These are phyloP conservation scores for Drosophila imparisetae DNA, from an alignment of 2,888 invertebrate genomes.

Conservation along the genomic window DNA sequence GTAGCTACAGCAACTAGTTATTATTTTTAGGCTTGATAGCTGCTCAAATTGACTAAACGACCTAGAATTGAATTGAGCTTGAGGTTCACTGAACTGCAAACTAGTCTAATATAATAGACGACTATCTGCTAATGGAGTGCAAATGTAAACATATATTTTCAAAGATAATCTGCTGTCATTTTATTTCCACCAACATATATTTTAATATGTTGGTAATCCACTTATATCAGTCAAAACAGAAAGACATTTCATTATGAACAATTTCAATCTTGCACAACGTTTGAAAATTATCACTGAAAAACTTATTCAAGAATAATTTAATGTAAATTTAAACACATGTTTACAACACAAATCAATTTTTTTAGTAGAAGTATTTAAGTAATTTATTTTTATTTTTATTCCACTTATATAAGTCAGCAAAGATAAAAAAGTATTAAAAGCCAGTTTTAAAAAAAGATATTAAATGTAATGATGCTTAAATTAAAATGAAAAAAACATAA, in stretches of 20 bases:
- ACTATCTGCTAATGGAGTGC: background rate
- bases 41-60: constrained; percentile 19
- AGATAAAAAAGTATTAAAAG: background rate
- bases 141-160: background rate
- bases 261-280: background rate
- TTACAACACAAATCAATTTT: too few relatives aligned
- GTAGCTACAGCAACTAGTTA: constrained; percentile 34
- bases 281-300: background rate
- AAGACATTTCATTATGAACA: background rate
- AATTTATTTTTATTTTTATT: background rate
- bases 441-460: background rate
- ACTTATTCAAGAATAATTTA: background rate
- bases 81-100: constrained; percentile 29
- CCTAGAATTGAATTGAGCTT: constrained; percentile 9
- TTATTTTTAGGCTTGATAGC: constrained; percentile 26
- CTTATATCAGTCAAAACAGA: background rate
- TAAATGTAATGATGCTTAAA: too few relatives aligned
- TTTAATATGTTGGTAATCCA: background rate
- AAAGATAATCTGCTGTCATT: background rate
- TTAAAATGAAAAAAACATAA: too few relatives aligned
- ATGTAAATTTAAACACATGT: too few relatives aligned
- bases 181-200: background rate
- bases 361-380: too few relatives aligned
- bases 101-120: background rate
- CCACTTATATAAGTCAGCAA: background rate